Evolutionary conservation across 1,140 invertebrate species (phyloP).

Genomic region (Meloidogyne floridensis): DNA sequence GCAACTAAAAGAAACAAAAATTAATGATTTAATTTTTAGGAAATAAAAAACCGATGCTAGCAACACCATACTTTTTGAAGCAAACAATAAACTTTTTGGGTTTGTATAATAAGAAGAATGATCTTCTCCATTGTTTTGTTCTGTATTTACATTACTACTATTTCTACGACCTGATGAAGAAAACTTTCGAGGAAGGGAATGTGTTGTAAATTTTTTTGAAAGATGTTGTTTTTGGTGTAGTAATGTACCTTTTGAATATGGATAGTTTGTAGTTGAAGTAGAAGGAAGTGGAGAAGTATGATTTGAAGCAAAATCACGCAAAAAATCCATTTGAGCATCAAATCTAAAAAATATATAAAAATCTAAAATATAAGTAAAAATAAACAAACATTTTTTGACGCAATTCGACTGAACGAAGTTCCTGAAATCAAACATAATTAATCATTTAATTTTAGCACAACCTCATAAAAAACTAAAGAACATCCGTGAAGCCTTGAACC

Average conservation of each 20-base stretch:
- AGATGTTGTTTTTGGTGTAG: conserved; percentile 4
- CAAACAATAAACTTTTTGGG: conserved; percentile 28
- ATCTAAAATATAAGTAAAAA: background rate
- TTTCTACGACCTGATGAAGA: background rate
- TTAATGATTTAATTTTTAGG: background rate
- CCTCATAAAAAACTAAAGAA: conserved; percentile 88
- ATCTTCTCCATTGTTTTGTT: conserved; percentile 16
- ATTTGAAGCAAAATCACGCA: conserved; percentile 38
- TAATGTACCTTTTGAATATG: background rate
- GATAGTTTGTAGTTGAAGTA: background rate
- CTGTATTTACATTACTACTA: conserved; percentile 12
- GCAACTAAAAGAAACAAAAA: conserved; percentile 68
- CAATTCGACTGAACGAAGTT: conserved; percentile 44
- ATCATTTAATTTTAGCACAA: conserved; percentile 25
- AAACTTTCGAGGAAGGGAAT: conserved; percentile 26
- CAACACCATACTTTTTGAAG: conserved; percentile 38
- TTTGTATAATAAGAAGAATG: conserved; percentile 44
- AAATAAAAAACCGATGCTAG: conserved; percentile 30
- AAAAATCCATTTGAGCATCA: conserved; percentile 41
- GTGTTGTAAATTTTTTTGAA: conserved; percentile 18
- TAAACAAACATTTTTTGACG: conserved; percentile 56
- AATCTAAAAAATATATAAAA: conserved; percentile 4
- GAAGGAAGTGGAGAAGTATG: conserved; percentile 8
- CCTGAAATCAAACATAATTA: conserved; percentile 25
- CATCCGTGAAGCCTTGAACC: conserved; percentile 89